phyloP scores from a whole-genome alignment of 2,113 vertebrate species.

The Phaetusa simplex region DNA sequence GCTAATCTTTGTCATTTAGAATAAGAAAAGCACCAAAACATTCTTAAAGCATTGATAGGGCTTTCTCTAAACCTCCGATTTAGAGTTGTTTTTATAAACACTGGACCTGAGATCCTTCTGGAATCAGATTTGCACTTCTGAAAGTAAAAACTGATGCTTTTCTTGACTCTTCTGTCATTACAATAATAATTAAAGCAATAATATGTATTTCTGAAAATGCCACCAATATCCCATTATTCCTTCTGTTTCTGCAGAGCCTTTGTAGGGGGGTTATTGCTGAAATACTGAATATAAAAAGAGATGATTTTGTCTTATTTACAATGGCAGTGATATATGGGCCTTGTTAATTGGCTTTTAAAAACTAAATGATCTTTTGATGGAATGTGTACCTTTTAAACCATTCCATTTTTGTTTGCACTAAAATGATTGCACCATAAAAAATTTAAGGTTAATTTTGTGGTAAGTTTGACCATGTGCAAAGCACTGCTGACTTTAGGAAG shows the following conservation, averaged over 20 bases:
- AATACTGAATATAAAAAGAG: not conserved
- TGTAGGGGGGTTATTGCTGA: not conserved
- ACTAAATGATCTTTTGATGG: not conserved
- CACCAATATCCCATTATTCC: not conserved
- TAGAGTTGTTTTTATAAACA: not conserved
- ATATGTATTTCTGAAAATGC: not conserved
- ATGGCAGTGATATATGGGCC: not conserved
- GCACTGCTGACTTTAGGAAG: not conserved
- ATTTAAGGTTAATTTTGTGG: not conserved
- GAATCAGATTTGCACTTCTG: not conserved
- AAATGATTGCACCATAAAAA: constrained; percentile 15
- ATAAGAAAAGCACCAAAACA: not conserved
- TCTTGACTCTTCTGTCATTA: not conserved
- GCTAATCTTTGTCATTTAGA: not conserved
- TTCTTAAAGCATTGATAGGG: not conserved
- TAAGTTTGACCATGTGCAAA: not conserved
- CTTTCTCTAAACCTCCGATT: not conserved
- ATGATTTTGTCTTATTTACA: not conserved
- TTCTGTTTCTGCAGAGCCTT: not conserved
- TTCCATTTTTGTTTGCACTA: constrained; percentile 7
- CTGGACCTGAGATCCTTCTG: not conserved
- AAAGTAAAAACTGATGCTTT: not conserved
- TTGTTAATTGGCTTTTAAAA: constrained; percentile 14
- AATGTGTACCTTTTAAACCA: not conserved
- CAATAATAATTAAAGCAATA: not conserved